Evolutionary conservation across 1,140 invertebrate genomes (phyloP).

Genomic region (Ruditapes philippinarum): DNA sequence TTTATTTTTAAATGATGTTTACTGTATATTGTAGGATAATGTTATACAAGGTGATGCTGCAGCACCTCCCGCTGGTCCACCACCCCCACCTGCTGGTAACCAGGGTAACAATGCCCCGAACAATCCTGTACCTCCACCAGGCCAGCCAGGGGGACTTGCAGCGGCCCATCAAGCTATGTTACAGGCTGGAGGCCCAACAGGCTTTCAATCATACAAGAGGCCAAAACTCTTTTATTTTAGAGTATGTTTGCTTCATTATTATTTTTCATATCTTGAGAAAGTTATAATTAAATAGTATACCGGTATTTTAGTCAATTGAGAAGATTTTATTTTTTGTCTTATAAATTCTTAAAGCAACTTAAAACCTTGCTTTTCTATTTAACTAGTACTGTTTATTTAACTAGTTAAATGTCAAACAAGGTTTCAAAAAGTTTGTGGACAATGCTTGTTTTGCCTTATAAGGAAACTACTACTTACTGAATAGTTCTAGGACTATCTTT

Average conservation of each 20-base stretch:
- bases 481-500: too few species aligned
- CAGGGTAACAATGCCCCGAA: conserved; percentile 31
- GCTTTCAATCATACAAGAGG: conserved; percentile 95
- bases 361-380: not conserved
- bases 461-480: too few species aligned
- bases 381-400: not conserved
- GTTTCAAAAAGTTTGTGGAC: too few species aligned
- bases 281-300: too few species aligned
- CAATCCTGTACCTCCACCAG: conserved; percentile 67
- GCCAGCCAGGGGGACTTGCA: conserved; percentile 83
- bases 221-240: conserved; percentile 94
- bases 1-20: too few species aligned
- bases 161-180: conserved; percentile 88
- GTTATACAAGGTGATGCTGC: conserved; percentile 78
- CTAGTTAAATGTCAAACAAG: too few species aligned
- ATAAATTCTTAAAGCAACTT: too few species aligned
- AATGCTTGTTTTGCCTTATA: too few species aligned
- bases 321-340: too few species aligned
- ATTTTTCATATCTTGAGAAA: not conserved
- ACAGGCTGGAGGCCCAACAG: conserved; percentile 87
- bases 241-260: conserved; percentile 86
- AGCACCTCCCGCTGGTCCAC: conserved; percentile 34
- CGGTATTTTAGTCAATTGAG: too few species aligned
- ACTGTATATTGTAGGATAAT: conserved; percentile 75
- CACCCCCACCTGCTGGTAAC: conserved; percentile 21